Evolutionary conservation across 2,888 invertebrate genomes (phyloP).

Genomic region (Polymixis lichenea): DNA sequence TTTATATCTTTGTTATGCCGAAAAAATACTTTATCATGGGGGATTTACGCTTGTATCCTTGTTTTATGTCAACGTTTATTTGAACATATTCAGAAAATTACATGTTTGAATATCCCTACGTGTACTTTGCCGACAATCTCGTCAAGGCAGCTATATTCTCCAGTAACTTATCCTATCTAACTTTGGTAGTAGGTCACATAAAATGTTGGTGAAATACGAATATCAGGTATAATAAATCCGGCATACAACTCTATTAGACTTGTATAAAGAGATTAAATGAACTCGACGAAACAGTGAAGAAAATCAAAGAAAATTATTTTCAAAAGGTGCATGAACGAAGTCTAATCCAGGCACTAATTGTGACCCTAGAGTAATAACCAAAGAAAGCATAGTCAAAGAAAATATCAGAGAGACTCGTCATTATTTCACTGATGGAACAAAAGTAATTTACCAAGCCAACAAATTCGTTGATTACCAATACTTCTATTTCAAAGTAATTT

Average conservation of each 20-base stretch:
- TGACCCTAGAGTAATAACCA: not conserved
- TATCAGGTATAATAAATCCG: constrained; percentile 28
- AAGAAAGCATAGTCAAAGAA: constrained; percentile 23
- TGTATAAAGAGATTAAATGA: not conserved
- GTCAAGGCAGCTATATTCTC: constrained; percentile 15
- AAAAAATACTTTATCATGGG: constrained; percentile 69
- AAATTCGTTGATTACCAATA: constrained; percentile 47
- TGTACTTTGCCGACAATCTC: constrained; percentile 44
- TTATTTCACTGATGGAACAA: constrained; percentile 42
- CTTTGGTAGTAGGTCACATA: constrained; percentile 31
- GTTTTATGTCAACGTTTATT: constrained; percentile 63
- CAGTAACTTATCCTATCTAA: constrained; percentile 47
- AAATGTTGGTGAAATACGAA: constrained; percentile 15
- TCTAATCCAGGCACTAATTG: constrained; percentile 6
- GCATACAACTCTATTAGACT: not conserved
- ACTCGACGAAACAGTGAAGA: not conserved
- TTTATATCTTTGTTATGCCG: constrained; percentile 76
- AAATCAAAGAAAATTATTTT: not conserved
- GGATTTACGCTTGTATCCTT: constrained; percentile 52
- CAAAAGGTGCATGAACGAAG: not conserved
- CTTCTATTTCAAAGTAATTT: constrained; percentile 46
- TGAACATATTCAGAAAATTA: constrained; percentile 53
- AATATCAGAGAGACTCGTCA: constrained; percentile 25
- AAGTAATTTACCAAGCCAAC: constrained; percentile 47
- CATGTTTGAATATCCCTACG: constrained; percentile 36